Evolutionary conservation across 2,888 invertebrate species (phyloP).

Genomic region (Andrena minutula): DNA sequence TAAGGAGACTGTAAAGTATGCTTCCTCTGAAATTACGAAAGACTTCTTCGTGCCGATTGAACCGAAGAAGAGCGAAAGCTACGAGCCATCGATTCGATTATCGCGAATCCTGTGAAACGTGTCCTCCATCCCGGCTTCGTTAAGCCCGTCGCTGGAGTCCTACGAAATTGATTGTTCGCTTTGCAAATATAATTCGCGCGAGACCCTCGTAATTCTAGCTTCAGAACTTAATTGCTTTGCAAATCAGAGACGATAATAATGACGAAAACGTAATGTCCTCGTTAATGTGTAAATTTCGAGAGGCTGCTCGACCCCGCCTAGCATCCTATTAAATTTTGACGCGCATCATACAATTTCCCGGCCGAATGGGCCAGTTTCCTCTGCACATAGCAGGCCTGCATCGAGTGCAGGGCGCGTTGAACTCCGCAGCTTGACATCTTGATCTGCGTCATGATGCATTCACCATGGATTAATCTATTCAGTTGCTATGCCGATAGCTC

Average conservation of each 20-base stretch:
- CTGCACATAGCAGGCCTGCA: not conserved
- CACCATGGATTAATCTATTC: constrained; percentile 47
- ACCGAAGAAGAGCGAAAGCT: too few relatives aligned
- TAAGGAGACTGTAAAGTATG: too few relatives aligned
- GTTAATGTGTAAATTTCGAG: constrained; percentile 17
- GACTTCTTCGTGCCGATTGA: too few relatives aligned
- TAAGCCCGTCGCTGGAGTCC: not conserved
- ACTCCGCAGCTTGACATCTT: constrained; percentile 35
- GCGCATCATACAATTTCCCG: constrained; percentile 38
- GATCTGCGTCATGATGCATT: constrained; percentile 28
- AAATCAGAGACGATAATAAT: not conserved
- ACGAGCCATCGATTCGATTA: too few relatives aligned
- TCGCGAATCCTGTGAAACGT: too few relatives aligned
- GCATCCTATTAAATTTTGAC: constrained; percentile 19
- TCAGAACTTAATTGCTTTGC: not conserved
- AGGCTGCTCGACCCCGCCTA: not conserved
- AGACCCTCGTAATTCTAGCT: not conserved
- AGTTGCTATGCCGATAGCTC: constrained; percentile 26
- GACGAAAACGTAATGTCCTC: not conserved
- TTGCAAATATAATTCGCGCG: not conserved
- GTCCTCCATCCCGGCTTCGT: not conserved
- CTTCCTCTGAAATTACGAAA: too few relatives aligned
- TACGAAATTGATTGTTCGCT: not conserved
- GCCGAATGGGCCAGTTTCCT: constrained; percentile 16
- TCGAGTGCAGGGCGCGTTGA: constrained; percentile 27